Base-by-base conservation (phyloP, 2,888 invertebrate genomes). In the Autographa pulchrina region DNA sequence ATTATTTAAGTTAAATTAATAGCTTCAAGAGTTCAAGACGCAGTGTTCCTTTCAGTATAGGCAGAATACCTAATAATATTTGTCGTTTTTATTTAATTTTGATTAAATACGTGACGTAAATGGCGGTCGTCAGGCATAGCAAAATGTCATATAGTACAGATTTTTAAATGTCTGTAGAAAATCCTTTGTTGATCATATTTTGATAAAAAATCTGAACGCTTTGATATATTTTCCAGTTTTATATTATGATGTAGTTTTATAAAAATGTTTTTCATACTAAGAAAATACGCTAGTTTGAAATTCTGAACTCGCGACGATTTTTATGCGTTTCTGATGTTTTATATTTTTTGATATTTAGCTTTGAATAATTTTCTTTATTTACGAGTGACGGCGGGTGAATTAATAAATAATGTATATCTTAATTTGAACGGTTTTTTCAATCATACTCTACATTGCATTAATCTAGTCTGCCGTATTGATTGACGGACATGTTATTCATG, bases 111-210 rank as follows among this genome's bases (percentile, higher is more conserved):
- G 58, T 52, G 11, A 18, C 25, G 32, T 9, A 14, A 16, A 56
- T 48, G 48, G 48, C 11, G 32, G 11, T 4, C 25, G 54, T 14
- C 9, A 31, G 9, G n/a, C 16, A 14, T 25, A 60, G 62, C 1
- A 14, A 71, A 71, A 76, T 65, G 56, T 60, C 80, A 67, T 41
- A 62, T 35, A 35, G n/a, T 78, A 41, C 38, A 59, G n/a, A 68
- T 68, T 74, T 74, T 76, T 61, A 31, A 25, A 11, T 58, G 54
- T 32, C 32, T 59, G 16, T n/a, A 8, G 16, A n/a, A 32, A 32
- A 56, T 2, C 20, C 13, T 56, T 18, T 5, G 56, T 6, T 25
- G 8, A 7, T 56, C 7, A 16, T 13, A 58, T 14, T 58, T 31
- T 25, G 13, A 9, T 11, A 11, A 20, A 43, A 43, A 43, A 43